Base-by-base conservation (phyloP, 2,113 vertebrate genomes). In the Rhabdornis inornatus region DNA sequence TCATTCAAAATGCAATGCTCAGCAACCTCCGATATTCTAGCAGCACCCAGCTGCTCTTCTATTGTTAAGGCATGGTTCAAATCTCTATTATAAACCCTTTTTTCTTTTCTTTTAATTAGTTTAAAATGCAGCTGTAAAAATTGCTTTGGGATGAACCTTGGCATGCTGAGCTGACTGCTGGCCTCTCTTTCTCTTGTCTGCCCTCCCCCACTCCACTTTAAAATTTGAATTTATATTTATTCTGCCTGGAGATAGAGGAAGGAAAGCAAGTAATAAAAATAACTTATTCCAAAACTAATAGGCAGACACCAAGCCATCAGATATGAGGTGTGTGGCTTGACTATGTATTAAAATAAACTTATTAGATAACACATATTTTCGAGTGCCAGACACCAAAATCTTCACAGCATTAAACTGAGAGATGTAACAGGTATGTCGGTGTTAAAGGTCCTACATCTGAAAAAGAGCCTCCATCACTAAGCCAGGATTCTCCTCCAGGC, bases 161-260 rank as follows among this genome's bases (percentile, higher is more conserved):
- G 66, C 81, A 92, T 53, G 37, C 60, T 81, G 86, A 83, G 60
- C 56, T 93, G 76, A 76, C 65, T 87, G 61, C 28, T 76, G 74
- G 72, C 35, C 28, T 94, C 47, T 61, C 33, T 96, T 89, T 90
- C 72, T 80, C 39, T 75, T 21, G 10, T 42, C 28, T 84, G 25
- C 14, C 18, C 8, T 39, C 31, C 25, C 1, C 0, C 22, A 22
- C 7, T 27, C 31, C 64, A 56, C 31, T 91, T 81, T 47, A 83
- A 90, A 94, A 90, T 87, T 92, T 90, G 82, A 90, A 89, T 90
- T 96, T 86, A 81, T 40, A 81, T 89, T 91, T 95, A 74, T 92
- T 94, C 55, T 87, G 81, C 64, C 83, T 80, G 25, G 45, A 88
- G 75, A 77, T 40, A 64, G 45, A 69, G 13, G 52, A 79, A 92